These are phyloP conservation scores for Koerneria pararmatus DNA, from an alignment of 2,888 invertebrate species.

Conservation along the genomic window DNA sequence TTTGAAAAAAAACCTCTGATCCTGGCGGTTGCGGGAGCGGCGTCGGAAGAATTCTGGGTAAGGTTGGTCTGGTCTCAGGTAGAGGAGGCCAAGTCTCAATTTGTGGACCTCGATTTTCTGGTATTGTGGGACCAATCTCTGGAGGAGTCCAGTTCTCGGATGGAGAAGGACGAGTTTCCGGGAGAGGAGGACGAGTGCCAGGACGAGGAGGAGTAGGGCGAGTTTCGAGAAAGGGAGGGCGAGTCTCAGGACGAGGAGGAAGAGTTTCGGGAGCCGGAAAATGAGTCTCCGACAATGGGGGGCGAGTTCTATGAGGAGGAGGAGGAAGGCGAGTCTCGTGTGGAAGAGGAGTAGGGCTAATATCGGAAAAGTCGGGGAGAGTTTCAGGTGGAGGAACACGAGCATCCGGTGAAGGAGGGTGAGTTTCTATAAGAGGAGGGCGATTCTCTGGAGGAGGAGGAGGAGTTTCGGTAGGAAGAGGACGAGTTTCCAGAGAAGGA, in stretches of 20 bases:
- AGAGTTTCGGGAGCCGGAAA: neutral
- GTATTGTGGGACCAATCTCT: no score
- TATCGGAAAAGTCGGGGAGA: neutral
- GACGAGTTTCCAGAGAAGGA: neutral
- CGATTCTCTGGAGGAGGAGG: neutral
- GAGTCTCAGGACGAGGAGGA: neutral
- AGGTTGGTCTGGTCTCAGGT: no score
- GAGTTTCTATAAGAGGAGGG: neutral
- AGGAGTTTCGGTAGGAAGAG: neutral
- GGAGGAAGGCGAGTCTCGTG: neutral
- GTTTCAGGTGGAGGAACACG: neutral
- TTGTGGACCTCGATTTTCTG: no score
- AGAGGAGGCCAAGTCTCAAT: no score
- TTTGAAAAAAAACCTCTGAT: no score
- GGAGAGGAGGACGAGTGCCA: neutral
- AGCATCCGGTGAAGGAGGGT: neutral
- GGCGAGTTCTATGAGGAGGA: neutral
- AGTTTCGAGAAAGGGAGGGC: conserved; percentile 7
- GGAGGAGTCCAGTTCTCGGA: no score
- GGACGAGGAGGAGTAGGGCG: neutral
- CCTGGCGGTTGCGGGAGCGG: no score
- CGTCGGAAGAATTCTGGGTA: no score
- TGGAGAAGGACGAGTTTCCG: neutral
- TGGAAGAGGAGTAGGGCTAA: neutral
- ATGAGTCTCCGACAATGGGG: neutral